These are phyloP conservation scores for Drosophila navojoa DNA, from an alignment of 1,140 invertebrate genomes.

Conservation along the genomic window DNA sequence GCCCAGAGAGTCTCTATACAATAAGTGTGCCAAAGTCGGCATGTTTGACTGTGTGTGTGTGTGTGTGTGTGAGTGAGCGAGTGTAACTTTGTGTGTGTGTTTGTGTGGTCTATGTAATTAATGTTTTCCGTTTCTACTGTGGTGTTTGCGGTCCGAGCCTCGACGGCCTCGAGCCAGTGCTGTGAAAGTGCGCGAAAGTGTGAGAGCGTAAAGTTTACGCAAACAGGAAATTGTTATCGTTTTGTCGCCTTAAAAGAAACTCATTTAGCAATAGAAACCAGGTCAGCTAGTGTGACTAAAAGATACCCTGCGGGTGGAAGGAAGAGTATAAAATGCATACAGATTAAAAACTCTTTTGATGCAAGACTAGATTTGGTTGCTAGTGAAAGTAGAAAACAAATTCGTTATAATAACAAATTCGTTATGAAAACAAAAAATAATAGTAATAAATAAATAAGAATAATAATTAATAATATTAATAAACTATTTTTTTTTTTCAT, in stretches of 20 bases:
- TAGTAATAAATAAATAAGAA: no score
- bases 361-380: no score
- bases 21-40: background rate
- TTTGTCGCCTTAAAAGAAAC: slow-evolving; percentile 68
- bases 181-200: slow-evolving; percentile 41
- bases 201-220: slow-evolving; percentile 61
- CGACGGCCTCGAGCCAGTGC: slow-evolving; percentile 1
- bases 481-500: no score
- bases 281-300: no score
- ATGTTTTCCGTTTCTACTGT: slow-evolving; percentile 55
- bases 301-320: slow-evolving; percentile 12
- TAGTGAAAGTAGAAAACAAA: no score
- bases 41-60: slow-evolving; percentile 27
- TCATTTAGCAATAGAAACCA: background rate
- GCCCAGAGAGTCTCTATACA: slow-evolving; percentile 9
- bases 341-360: background rate
- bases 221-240: slow-evolving; percentile 70
- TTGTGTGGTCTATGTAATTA: slow-evolving; percentile 67
- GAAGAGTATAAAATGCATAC: no score
- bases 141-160: slow-evolving; percentile 1
- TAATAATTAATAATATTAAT: no score
- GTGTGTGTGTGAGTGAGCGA: slow-evolving; percentile 3
- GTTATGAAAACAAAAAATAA: no score
- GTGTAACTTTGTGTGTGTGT: slow-evolving; percentile 4
- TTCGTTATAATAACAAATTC: no score